A percentile compares a stretch with the other conserved stretches of the same genome.
These are phyloP conservation scores for Periplaneta americana DNA, from an alignment of 1,140 invertebrate species.

Conservation along the genomic window DNA sequence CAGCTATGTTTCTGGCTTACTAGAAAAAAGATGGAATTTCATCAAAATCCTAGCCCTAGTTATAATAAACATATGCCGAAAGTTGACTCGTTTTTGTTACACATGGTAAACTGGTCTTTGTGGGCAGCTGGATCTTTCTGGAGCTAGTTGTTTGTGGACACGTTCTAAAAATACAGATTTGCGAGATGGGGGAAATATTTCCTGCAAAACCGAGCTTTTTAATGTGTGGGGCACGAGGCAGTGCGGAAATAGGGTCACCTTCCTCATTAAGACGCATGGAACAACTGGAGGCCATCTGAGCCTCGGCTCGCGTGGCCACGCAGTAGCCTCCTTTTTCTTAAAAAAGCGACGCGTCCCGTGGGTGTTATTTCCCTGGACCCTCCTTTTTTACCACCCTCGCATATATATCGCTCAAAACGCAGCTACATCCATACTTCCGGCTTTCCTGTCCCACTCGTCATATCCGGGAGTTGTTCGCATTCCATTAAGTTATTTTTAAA, in stretches of 20 bases:
- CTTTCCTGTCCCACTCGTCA: not conserved
- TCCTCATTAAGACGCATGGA: not conserved
- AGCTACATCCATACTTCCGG: not conserved
- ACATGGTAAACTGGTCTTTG: too few species aligned
- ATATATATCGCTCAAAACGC: not conserved
- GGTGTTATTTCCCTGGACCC: not conserved
- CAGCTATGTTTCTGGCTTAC: too few species aligned
- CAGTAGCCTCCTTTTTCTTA: not conserved
- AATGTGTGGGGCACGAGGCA: not conserved
- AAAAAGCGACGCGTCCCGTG: not conserved
- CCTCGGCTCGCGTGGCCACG: not conserved
- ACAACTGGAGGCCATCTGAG: not conserved
- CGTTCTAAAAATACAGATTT: not conserved
- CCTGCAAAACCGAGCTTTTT: not conserved
- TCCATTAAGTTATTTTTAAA: not conserved
- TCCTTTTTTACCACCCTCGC: not conserved
- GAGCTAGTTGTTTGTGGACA: not conserved
- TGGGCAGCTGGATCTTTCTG: too few species aligned
- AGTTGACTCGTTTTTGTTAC: too few species aligned
- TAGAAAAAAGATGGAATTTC: too few species aligned
- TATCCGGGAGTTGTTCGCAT: not conserved
- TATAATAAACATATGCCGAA: too few species aligned
- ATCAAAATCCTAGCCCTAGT: too few species aligned
- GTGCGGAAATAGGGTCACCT: not conserved
- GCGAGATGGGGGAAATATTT: not conserved